phyloP scores from a whole-genome alignment of 2,797 vertebrate genomes.

The Sebastes matsubarae region DNA sequence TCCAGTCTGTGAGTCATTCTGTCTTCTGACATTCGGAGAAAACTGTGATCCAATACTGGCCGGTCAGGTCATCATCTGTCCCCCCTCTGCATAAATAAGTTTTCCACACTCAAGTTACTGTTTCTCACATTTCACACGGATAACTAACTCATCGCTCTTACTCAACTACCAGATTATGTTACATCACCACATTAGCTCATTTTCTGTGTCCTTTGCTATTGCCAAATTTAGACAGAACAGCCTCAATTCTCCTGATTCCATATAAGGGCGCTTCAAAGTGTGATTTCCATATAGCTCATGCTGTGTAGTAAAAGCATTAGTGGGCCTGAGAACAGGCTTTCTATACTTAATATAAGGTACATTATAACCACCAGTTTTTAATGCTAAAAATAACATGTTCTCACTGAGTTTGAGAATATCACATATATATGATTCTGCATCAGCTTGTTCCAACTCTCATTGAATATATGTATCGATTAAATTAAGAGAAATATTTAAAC shows the following conservation, averaged over 20 bases:
- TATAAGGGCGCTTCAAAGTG: constrained; percentile 6
- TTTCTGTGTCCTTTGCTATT: neutral
- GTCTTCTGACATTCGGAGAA: constrained; percentile 38
- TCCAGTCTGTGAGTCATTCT: constrained; percentile 23
- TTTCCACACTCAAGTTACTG: constrained; percentile 10
- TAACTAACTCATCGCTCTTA: constrained; percentile 16
- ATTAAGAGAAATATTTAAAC: neutral
- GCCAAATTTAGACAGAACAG: constrained; percentile 26
- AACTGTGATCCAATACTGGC: neutral
- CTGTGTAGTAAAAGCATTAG: neutral
- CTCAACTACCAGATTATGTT: constrained; percentile 6
- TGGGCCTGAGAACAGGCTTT: neutral
- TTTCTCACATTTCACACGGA: constrained; percentile 33
- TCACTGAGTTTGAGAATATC: neutral
- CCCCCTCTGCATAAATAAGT: neutral
- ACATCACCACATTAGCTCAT: neutral
- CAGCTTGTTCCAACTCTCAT: neutral
- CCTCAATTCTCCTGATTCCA: neutral
- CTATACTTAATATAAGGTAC: neutral
- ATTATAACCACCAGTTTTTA: neutral
- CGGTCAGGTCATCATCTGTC: neutral
- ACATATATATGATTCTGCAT: neutral
- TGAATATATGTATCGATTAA: neutral
- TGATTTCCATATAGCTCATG: neutral
- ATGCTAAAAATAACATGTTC: neutral